These are phyloP conservation scores for Syngnathoides biaculeatus DNA, from an alignment of 2,113 vertebrate species.

Conservation along the genomic window DNA sequence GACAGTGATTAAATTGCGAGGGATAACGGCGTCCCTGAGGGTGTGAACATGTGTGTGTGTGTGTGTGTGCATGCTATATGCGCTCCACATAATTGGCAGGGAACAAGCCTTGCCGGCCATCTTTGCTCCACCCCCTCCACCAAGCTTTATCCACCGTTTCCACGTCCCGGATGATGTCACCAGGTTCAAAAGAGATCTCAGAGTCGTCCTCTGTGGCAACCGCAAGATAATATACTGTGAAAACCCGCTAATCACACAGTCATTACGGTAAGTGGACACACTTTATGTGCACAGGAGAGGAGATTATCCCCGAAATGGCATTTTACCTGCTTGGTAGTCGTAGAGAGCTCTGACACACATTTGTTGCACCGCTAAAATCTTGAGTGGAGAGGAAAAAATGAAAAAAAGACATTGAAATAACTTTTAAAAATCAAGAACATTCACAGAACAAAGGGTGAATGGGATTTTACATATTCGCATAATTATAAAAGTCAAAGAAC, in stretches of 20 bases:
- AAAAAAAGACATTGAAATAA: neutral
- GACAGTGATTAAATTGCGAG: constrained; percentile 46
- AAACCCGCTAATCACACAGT: constrained; percentile 48
- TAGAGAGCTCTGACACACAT: constrained; percentile 76
- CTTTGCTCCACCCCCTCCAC: constrained; percentile 78
- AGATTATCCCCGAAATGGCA: constrained; percentile 45
- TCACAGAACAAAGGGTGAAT: neutral
- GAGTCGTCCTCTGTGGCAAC: constrained; percentile 73
- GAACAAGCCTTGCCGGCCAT: constrained; percentile 77
- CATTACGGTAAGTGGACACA: constrained; percentile 53
- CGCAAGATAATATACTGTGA: constrained; percentile 50
- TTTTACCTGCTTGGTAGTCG: constrained; percentile 79
- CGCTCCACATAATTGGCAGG: constrained; percentile 79
- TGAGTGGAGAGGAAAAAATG: constrained; percentile 10
- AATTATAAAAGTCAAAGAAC: neutral
- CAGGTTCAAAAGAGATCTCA: constrained; percentile 77
- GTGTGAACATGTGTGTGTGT: constrained; percentile 23
- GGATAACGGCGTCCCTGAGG: constrained; percentile 61
- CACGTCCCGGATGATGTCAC: constrained; percentile 75
- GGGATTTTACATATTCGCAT: neutral
- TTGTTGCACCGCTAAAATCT: constrained; percentile 59
- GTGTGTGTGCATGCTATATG: constrained; percentile 48
- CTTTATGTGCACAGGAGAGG: constrained; percentile 40
- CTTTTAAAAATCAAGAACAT: neutral
- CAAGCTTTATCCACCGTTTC: constrained; percentile 76